Evolutionary conservation across 2,113 vertebrate genomes (phyloP).

Genomic region (Hystrix brachyura): DNA sequence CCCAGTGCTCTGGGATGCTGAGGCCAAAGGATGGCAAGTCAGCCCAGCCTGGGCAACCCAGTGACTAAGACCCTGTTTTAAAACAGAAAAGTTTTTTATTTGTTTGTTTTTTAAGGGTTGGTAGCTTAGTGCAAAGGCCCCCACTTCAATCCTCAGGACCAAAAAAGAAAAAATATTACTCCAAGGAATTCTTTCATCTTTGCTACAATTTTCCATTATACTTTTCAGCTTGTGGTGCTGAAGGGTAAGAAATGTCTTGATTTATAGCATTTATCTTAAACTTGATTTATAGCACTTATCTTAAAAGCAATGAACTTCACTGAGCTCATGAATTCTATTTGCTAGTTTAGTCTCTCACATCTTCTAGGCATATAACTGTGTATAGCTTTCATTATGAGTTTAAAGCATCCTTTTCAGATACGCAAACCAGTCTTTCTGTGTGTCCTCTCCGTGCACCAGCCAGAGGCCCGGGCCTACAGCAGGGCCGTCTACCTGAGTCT

Average conservation of each 20-base stretch:
- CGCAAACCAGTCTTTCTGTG: not conserved
- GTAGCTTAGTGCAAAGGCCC: not conserved
- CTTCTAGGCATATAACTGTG: not conserved
- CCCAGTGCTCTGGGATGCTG: not conserved
- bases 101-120: not conserved
- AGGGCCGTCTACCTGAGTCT: not conserved
- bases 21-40: not conserved
- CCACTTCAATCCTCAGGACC: not conserved
- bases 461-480: not conserved
- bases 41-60: not conserved
- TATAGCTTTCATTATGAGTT: not conserved
- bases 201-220: not conserved
- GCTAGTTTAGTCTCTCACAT: not conserved
- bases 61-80: not conserved
- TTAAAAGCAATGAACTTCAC: not conserved
- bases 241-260: not conserved
- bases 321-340: slow-evolving; percentile 20
- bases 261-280: not conserved
- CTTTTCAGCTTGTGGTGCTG: not conserved
- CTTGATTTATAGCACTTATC: no score
- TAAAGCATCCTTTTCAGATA: not conserved
- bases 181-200: not conserved
- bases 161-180: not conserved
- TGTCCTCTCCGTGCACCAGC: not conserved
- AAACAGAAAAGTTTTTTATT: not conserved